These are phyloP conservation scores for Phalacrocorax carbo DNA, from an alignment of 2,113 vertebrate genomes.

Conservation along the genomic window DNA sequence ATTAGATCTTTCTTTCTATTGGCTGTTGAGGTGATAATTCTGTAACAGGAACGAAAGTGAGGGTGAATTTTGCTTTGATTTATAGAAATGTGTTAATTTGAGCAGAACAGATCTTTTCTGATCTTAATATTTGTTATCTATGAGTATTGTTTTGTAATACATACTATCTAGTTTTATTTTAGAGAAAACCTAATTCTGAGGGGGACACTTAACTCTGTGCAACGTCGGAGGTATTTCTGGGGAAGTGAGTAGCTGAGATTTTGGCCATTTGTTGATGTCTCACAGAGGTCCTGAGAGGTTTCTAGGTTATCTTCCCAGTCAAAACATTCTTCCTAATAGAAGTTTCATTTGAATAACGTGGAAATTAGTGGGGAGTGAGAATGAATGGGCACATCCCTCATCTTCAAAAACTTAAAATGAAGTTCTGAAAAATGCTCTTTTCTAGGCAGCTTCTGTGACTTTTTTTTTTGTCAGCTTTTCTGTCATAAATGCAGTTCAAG, in stretches of 20 bases:
- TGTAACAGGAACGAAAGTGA: slow-evolving; percentile 27
- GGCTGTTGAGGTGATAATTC: slow-evolving; percentile 52
- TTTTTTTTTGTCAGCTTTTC: neutral
- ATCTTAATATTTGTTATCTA: slow-evolving; percentile 6
- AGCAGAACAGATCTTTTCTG: slow-evolving; percentile 13
- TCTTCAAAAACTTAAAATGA: neutral
- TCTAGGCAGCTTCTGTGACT: neutral
- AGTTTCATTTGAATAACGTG: neutral
- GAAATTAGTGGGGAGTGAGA: neutral
- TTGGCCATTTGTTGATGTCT: neutral
- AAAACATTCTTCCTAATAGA: neutral
- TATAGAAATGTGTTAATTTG: slow-evolving; percentile 59
- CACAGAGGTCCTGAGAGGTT: neutral
- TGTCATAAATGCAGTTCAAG: neutral
- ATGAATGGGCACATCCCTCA: neutral
- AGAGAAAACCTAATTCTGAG: neutral
- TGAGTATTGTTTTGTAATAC: slow-evolving; percentile 27
- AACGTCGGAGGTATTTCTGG: neutral
- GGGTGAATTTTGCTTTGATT: slow-evolving; percentile 57
- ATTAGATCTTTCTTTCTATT: slow-evolving; percentile 54
- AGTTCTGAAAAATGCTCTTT: neutral
- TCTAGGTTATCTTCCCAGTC: neutral
- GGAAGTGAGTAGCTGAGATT: neutral
- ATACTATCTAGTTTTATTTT: slow-evolving; percentile 39
- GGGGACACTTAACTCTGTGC: neutral